Evolutionary conservation across 2,888 invertebrate genomes (phyloP), one percentile per base, ranked within the genome.

Genomic region (Saturnia pavonia): DNA sequence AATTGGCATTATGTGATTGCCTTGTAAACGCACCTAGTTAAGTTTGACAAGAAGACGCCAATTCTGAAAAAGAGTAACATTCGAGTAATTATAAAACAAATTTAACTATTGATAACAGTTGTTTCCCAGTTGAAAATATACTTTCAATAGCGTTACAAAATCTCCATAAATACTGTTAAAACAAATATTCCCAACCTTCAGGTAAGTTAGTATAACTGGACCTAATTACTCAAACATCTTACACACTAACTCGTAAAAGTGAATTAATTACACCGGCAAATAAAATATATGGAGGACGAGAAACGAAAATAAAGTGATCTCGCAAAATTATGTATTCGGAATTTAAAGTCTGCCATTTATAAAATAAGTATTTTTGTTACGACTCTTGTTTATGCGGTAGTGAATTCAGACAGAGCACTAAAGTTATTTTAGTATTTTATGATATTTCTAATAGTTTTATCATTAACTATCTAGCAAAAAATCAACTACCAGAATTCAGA

Each of bases 401-500:
- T 48, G 72, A 73, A 73, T 71, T 72, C 73, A 72, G 71, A 67
- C 74, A 69, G 72, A 74, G 71, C 74, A 74, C 76, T 76, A 74
- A 77, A 80, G 65, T 74, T 80, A 83, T 78, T 80, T 81, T 76
- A 70, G 76, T 72, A 67, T 74, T 40, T 68, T 42, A 74, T 74
- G 76, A 73, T 78, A 80, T 81, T 81, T 78, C 72, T 74, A 75
- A 57, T 45, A 66, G 67, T 74, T 74, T 74, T 77, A 76, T 77
- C 75, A 73, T 75, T 77, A 77, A 74, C 68, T 71, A 6, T 43
- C 73, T 70, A 69, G 69, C 70, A 40, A 19, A 65, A 65, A 40
- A 65, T 65, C 40, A 65, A 65, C 34, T 11, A n/a, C 8, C n/a
- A 65, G 40, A 65, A 40, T 65, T 65, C 40, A 65, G 34, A 40